Conservation (phyloP, 2,888 invertebrate species). For the Agrochola lychnidis region DNA sequence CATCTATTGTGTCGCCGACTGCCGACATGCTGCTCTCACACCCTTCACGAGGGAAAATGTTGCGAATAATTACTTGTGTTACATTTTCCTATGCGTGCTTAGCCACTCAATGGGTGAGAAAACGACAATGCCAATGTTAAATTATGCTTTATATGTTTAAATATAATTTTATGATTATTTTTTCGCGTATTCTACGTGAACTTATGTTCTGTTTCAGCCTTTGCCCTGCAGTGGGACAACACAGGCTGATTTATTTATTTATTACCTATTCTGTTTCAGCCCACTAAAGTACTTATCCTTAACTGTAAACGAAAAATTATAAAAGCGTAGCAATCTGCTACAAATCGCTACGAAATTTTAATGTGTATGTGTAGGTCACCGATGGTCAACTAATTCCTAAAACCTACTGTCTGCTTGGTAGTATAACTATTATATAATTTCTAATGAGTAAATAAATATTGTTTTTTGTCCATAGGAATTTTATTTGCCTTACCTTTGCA, state of each 20-base stretch:
- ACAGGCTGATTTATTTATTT: no score
- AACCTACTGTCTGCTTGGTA: not conserved
- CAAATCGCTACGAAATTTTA: not conserved
- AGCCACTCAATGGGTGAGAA: slow-evolving; percentile 48
- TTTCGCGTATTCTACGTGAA: not conserved
- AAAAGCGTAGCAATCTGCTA: not conserved
- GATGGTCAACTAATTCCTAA: not conserved
- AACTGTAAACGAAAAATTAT: not conserved
- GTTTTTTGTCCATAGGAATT: not conserved
- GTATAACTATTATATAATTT: not conserved
- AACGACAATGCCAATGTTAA: slow-evolving; percentile 29
- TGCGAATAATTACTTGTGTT: slow-evolving; percentile 75
- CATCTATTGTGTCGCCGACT: slow-evolving; percentile 81
- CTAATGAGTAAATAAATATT: not conserved
- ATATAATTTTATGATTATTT: not conserved
- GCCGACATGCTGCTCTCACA: slow-evolving; percentile 76
- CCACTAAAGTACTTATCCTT: not conserved
- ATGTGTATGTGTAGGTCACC: no score
- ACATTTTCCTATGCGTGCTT: slow-evolving; percentile 68
- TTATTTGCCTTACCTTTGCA: not conserved
- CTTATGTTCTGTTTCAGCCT: not conserved
- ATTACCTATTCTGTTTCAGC: no score
- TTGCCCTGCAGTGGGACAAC: not conserved
- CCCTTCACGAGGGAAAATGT: slow-evolving; percentile 73
- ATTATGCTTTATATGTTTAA: slow-evolving; percentile 8